These are phyloP conservation scores for Anguilla pacifica DNA, from an alignment of 2,797 vertebrate species.

Conservation along the genomic window DNA sequence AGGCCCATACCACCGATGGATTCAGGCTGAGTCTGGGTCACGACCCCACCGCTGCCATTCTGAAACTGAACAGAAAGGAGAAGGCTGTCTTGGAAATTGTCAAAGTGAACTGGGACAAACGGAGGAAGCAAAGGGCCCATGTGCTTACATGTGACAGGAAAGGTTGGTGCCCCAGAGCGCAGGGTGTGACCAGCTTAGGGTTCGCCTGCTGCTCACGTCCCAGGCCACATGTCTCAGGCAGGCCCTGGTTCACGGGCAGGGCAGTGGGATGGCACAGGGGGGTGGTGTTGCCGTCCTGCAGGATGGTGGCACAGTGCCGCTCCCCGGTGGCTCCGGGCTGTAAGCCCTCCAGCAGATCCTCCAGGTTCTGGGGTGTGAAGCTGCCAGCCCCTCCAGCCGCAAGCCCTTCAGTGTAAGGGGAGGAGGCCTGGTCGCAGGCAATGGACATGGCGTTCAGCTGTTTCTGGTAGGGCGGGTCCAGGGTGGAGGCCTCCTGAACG, in stretches of 20 bases:
- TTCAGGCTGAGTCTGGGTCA: constrained; percentile 65
- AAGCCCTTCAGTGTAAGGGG: constrained; percentile 55
- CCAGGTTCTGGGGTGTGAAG: constrained; percentile 66
- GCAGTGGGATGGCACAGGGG: constrained; percentile 68
- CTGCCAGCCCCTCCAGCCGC: constrained; percentile 33
- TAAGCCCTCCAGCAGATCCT: constrained; percentile 73
- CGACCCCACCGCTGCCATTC: constrained; percentile 62
- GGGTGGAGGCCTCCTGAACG: constrained; percentile 51
- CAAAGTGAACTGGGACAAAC: not conserved
- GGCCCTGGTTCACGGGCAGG: constrained; percentile 71
- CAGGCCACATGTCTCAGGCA: constrained; percentile 50
- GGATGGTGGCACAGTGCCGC: constrained; percentile 57
- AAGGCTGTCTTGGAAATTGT: not conserved
- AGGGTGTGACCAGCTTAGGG: constrained; percentile 55
- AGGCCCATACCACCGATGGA: constrained; percentile 60
- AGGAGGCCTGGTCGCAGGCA: constrained; percentile 62
- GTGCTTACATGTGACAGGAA: constrained; percentile 67
- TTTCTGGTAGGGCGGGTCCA: constrained; percentile 67
- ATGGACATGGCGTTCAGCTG: constrained; percentile 63
- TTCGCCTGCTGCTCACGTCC: constrained; percentile 37
- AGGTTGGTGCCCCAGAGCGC: constrained; percentile 48
- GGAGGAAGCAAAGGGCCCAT: not conserved
- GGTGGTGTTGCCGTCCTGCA: constrained; percentile 50
- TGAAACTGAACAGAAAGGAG: constrained; percentile 63
- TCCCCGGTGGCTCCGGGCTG: constrained; percentile 61